Evolutionary conservation across 2,888 invertebrate genomes (phyloP).

Genomic region (Patella pellucida): DNA sequence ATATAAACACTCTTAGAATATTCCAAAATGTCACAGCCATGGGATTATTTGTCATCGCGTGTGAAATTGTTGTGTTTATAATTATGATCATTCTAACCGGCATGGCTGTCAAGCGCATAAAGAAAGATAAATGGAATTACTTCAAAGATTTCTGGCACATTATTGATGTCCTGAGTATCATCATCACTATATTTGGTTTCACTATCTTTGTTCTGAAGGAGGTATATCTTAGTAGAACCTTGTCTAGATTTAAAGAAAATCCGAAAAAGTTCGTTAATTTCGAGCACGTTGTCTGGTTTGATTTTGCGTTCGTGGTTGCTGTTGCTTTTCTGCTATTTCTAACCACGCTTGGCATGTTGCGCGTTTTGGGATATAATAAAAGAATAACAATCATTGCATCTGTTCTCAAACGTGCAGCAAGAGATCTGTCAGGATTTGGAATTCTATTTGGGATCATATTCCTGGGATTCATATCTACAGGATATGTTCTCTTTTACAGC

Average conservation of each 20-base stretch:
- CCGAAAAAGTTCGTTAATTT: constrained; percentile 62
- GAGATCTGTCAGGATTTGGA: constrained; percentile 70
- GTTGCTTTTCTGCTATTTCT: constrained; percentile 47
- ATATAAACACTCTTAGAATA: constrained; percentile 47
- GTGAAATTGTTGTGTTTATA: constrained; percentile 32
- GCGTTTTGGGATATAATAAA: constrained; percentile 72
- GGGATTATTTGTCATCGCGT: constrained; percentile 41
- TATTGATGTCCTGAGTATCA: constrained; percentile 65
- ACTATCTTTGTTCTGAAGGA: constrained; percentile 63
- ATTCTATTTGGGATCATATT: constrained; percentile 69
- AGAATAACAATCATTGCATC: constrained; percentile 71
- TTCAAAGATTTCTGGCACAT: constrained; percentile 70
- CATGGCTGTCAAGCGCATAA: constrained; percentile 34
- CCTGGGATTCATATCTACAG: constrained; percentile 62
- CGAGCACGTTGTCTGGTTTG: constrained; percentile 69
- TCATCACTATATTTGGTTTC: constrained; percentile 59
- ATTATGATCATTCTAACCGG: constrained; percentile 34
- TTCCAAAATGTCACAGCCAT: constrained; percentile 37
- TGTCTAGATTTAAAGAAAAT: constrained; percentile 41
- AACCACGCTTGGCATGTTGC: constrained; percentile 47
- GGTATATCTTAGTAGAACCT: constrained; percentile 35
- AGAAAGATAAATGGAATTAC: constrained; percentile 46
- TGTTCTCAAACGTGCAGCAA: constrained; percentile 68
- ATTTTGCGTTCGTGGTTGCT: constrained; percentile 60
- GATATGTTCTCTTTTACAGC: constrained; percentile 64